Evolutionary conservation across 2,888 invertebrate genomes (phyloP).

Genomic region (Kuschelorhynchus macadamiae): DNA sequence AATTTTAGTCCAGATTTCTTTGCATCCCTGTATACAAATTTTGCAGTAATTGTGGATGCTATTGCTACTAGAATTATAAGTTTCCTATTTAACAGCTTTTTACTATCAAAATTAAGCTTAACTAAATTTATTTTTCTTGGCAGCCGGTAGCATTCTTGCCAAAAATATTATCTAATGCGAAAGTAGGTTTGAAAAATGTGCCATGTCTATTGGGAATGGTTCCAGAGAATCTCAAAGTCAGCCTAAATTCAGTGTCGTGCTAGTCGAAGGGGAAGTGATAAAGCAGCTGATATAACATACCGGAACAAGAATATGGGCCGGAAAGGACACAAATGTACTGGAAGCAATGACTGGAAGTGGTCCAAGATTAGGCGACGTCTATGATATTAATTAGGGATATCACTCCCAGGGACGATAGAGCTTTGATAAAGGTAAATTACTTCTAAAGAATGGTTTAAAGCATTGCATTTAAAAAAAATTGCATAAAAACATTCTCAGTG

Average conservation of each 20-base stretch:
- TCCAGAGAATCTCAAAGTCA: constrained; percentile 22
- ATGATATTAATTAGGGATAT: constrained; percentile 16
- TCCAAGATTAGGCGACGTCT: constrained; percentile 27
- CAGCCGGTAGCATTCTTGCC: too few relatives aligned
- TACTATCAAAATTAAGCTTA: too few relatives aligned
- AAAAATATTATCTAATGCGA: not conserved
- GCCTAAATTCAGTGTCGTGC: constrained; percentile 49
- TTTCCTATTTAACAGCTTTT: too few relatives aligned
- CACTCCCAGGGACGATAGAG: constrained; percentile 15
- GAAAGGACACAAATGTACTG: constrained; percentile 68
- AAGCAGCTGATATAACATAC: constrained; percentile 63
- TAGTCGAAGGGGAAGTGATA: constrained; percentile 66
- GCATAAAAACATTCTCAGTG: too few relatives aligned
- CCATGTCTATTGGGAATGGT: constrained; percentile 24
- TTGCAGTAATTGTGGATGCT: too few relatives aligned
- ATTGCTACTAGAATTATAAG: too few relatives aligned
- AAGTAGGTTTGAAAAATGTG: constrained; percentile 18
- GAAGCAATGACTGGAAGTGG: constrained; percentile 67
- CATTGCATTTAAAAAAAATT: too few relatives aligned
- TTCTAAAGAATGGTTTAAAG: not conserved
- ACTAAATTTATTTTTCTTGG: too few relatives aligned
- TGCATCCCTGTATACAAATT: too few relatives aligned
- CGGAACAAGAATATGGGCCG: constrained; percentile 67
- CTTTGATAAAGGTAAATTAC: constrained; percentile 16
- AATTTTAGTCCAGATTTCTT: too few relatives aligned